These are phyloP conservation scores for Sebastolobus alascanus DNA, from an alignment of 2,797 vertebrate genomes.

Conservation along the genomic window DNA sequence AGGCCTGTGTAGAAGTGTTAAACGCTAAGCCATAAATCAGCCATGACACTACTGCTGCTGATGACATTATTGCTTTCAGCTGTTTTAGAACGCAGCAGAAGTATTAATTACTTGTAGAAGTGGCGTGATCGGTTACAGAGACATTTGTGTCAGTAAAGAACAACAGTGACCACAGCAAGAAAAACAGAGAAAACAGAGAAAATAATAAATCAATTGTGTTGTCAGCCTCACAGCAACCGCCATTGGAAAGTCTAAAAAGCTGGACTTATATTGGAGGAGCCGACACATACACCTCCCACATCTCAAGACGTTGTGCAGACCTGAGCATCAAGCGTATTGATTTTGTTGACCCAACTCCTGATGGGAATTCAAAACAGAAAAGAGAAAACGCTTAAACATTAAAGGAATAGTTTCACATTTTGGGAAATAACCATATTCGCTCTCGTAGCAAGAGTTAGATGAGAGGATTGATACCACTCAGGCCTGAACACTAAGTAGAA, in stretches of 20 bases:
- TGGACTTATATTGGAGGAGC: slow-evolving; percentile 6
- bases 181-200: slow-evolving; percentile 13
- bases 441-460: neutral
- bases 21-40: slow-evolving; percentile 70
- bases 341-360: neutral
- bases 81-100: slow-evolving; percentile 49
- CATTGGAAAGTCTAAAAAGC: neutral
- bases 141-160: slow-evolving; percentile 52
- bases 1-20: slow-evolving; percentile 45
- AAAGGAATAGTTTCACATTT: slow-evolving; percentile 13
- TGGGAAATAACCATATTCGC: slow-evolving; percentile 1
- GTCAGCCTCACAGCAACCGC: slow-evolving; percentile 6
- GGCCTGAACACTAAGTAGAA: neutral
- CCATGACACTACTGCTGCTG: slow-evolving; percentile 59
- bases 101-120: slow-evolving; percentile 59
- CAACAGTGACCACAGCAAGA: slow-evolving; percentile 27
- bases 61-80: slow-evolving; percentile 78
- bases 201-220: slow-evolving; percentile 16
- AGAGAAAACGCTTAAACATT: neutral
- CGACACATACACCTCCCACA: neutral
- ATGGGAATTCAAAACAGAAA: neutral
- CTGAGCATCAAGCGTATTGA: neutral
- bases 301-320: neutral
- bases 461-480: neutral
- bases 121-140: slow-evolving; percentile 43